Base-by-base conservation (phyloP, 2,113 vertebrate genomes). In the Glaucomys volans region DNA sequence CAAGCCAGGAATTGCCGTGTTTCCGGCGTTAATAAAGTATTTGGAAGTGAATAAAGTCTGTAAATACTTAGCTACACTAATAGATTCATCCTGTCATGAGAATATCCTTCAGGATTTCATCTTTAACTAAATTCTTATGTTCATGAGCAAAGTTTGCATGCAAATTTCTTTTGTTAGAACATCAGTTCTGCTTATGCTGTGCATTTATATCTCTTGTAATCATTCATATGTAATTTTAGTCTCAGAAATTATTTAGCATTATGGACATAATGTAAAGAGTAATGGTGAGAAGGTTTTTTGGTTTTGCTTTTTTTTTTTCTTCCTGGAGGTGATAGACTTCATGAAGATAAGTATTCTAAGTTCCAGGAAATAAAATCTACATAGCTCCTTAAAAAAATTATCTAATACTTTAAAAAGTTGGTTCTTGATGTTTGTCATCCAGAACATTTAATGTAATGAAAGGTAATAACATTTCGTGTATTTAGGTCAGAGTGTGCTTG, bases 51-150 rank as follows among this genome's bases (percentile, higher is more conserved):
- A 81, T 81, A 69, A 96, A 62, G 30, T 54, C 95, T 97, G 93
- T 64, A 95, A 94, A 54, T 87, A 74, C 87, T 96, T 96, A 98
- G 59, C 42, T 69, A 72, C 37, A 66, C 74, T 67, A 71, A 24
- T 90, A 96, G 80, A 30, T 62, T 95, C 88, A 86, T 91, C 64
- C 87, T 87, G 59, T 87, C 92, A 17, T 47, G 17, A 13, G 92
- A 98, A 87, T 84, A 93, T 81, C 66, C 35, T 87, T 76, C 64
- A 86, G 1, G 24, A 30, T 50, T 88, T 77, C 67, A 90, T 77
- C 80, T 87, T 69, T 91, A 96, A 97, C 66, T 85, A 62, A 97
- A 94, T 96, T 95, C 96, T 94, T 72, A 86, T 86, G 81, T 91
- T 95, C 12, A 17, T 80, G 83, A 35, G 64, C 62, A 79, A 44